Conservation (phyloP, 2,888 invertebrate genomes). For the Clitarchus hookeri region DNA sequence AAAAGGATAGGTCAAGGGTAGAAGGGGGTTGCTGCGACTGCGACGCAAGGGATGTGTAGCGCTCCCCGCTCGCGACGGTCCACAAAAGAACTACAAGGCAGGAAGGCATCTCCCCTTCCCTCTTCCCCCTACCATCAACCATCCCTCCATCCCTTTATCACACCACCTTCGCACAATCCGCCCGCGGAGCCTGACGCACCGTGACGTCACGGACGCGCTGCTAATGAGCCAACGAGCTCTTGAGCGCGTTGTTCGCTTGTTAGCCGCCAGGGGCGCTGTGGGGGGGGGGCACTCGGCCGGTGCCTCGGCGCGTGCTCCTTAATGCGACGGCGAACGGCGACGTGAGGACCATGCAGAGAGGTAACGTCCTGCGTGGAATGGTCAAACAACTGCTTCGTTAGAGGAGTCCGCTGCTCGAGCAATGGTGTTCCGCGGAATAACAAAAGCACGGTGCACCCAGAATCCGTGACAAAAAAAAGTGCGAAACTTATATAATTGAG, state of each 20-base stretch:
- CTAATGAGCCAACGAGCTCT: slow-evolving; percentile 1
- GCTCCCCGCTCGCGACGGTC: background rate
- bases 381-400: too few species aligned
- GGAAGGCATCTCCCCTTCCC: background rate
- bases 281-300: background rate
- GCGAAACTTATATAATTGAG: too few species aligned
- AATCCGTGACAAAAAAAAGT: too few species aligned
- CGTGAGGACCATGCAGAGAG: too few species aligned
- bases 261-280: background rate
- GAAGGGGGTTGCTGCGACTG: background rate
- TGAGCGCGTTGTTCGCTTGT: background rate
- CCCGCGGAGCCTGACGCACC: background rate
- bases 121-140: background rate
- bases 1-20: background rate
- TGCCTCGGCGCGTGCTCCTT: background rate
- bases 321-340: too few species aligned
- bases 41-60: background rate
- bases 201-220: background rate
- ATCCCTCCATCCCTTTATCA: background rate
- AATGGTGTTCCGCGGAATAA: too few species aligned
- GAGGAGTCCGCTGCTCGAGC: too few species aligned
- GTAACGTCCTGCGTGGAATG: too few species aligned
- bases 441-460: too few species aligned
- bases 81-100: background rate
- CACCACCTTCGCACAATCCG: too few species aligned